These are phyloP conservation scores for Andrena fulva DNA, from an alignment of 2,888 invertebrate genomes.

Conservation along the genomic window DNA sequence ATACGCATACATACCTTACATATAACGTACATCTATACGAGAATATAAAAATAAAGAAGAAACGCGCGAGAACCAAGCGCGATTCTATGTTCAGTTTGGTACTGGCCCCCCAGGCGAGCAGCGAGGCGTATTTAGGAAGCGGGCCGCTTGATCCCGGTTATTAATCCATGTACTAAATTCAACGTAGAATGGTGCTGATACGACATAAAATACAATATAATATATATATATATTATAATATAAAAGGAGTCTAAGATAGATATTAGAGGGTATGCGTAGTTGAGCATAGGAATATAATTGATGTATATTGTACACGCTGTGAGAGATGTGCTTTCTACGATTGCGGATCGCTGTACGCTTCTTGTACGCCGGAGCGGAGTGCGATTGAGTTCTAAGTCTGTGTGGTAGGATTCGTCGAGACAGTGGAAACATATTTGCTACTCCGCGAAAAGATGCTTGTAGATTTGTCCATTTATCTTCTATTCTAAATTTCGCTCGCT, in stretches of 20 bases:
- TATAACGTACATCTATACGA: slow-evolving; percentile 42
- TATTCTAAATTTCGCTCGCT: slow-evolving; percentile 5
- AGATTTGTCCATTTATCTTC: too few species aligned
- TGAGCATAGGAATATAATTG: slow-evolving; percentile 71
- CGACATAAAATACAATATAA: slow-evolving; percentile 60
- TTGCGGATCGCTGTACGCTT: slow-evolving; percentile 64
- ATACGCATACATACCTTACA: slow-evolving; percentile 32
- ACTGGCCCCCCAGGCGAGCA: slow-evolving; percentile 39
- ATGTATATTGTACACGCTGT: slow-evolving; percentile 77
- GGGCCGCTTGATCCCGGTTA: slow-evolving; percentile 58
- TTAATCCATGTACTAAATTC: slow-evolving; percentile 71
- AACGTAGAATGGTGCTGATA: slow-evolving; percentile 74
- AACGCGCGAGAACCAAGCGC: slow-evolving; percentile 51
- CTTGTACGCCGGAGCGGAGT: background rate
- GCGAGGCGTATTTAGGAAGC: slow-evolving; percentile 31
- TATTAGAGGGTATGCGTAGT: slow-evolving; percentile 77
- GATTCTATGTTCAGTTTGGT: slow-evolving; percentile 75
- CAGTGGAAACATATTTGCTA: background rate
- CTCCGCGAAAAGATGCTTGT: too few species aligned
- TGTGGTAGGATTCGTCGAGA: too few species aligned
- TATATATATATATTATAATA: slow-evolving; percentile 60
- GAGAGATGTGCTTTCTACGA: slow-evolving; percentile 66
- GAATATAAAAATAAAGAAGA: slow-evolving; percentile 8
- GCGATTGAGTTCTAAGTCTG: background rate
- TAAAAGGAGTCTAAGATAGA: slow-evolving; percentile 76